Percentiles rank a stretch among this genome's conserved stretches.
These are phyloP conservation scores for Adelosebastes latens DNA, from an alignment of 2,797 vertebrate genomes.

Conservation along the genomic window DNA sequence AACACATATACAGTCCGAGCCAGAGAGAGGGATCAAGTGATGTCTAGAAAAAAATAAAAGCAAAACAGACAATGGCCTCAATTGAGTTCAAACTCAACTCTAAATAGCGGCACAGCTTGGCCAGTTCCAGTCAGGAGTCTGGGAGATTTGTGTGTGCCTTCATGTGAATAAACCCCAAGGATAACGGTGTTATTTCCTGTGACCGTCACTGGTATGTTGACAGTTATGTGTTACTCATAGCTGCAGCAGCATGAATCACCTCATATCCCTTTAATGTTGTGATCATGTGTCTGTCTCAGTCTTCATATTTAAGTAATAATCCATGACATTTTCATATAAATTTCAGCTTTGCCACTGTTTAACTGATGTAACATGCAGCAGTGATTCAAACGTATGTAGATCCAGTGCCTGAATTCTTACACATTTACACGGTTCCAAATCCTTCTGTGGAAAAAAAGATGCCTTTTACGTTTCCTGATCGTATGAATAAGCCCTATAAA, in stretches of 20 bases:
- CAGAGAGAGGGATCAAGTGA: background rate
- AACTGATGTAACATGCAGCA: background rate
- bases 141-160: constrained; percentile 8
- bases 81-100: background rate
- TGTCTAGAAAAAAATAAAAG: background rate
- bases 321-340: constrained; percentile 25
- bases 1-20: background rate
- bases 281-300: constrained; percentile 27
- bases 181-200: constrained; percentile 37
- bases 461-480: background rate
- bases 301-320: constrained; percentile 32
- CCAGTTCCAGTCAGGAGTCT: constrained; percentile 13
- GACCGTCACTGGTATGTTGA: constrained; percentile 35
- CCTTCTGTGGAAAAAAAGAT: background rate
- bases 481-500: background rate
- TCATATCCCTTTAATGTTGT: constrained; percentile 35
- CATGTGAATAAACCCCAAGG: constrained; percentile 31
- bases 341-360: constrained; percentile 22
- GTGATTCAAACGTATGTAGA: constrained; percentile 12
- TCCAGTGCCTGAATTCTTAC: background rate
- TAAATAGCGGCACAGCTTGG: background rate
- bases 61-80: background rate
- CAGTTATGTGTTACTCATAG: constrained; percentile 49
- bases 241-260: constrained; percentile 45
- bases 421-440: background rate